Evolutionary conservation across 2,797 vertebrate species (phyloP), one percentile per base, ranked within the genome.

Genomic region (Sebastes cheni): DNA sequence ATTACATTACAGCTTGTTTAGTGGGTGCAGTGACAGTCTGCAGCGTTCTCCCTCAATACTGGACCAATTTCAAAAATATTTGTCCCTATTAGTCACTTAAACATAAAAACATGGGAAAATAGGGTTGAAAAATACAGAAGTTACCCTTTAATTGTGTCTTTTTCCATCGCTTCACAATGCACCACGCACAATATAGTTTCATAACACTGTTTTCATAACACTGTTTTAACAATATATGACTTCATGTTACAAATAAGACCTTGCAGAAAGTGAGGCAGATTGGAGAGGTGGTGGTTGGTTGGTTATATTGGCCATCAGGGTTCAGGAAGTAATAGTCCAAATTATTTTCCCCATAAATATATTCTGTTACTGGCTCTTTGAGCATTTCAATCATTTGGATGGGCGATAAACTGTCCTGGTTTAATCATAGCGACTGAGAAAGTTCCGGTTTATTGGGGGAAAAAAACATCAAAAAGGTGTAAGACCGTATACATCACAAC

Each of bases 21-120:
- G 42, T 0, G 0, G 16, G 42, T 46, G 42, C 0, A 46, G 42
- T 46, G 42, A 46, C 16, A 46, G 42, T 46, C 42, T 46, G 42
- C 42, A 4, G 42, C 39, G 39, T 42, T 16, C 39, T 42, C 39
- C 39, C 42, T 46, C 42, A 46, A 46, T 46, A 46, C 42, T 1
- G 0, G 42, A 46, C 16, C 42, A 46, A 46, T 18, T 46, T 46
- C 16, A 46, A 46, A 1, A 46, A 46, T 46, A 46, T 46, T 46
- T 46, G 42, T 46, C 42, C 42, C 42, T 8, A 46, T 46, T 46
- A 18, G 42, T 46, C 42, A 18, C 16, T 4, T 20, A 50, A 2
- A 50, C 46, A 50, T 50, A 50, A 50, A 50, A 50, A 50, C 46
- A 50, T 50, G 46, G 16, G 1, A 50, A 50, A 50, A 4, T 50